A percentile compares a stretch with the other conserved stretches of the same genome.
Evolutionary conservation across 2,797 vertebrate genomes (phyloP).

Genomic region (Enteromius paludinosus): DNA sequence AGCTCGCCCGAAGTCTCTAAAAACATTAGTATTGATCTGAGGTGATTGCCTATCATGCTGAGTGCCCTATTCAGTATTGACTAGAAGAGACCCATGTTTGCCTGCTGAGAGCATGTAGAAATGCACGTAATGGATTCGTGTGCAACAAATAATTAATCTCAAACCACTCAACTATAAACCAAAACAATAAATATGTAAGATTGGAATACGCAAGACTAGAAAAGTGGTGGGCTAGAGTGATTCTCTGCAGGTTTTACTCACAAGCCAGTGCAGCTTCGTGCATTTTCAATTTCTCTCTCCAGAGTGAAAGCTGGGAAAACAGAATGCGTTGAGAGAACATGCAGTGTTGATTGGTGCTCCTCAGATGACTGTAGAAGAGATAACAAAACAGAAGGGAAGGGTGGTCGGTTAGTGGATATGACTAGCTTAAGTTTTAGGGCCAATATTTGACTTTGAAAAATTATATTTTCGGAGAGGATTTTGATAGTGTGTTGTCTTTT

Average conservation of each 20-base stretch:
- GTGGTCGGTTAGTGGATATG: not conserved
- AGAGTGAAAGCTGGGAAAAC: slow-evolving; percentile 20
- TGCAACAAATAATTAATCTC: slow-evolving; percentile 48
- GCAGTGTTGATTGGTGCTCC: slow-evolving; percentile 1
- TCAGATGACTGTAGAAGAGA: not conserved
- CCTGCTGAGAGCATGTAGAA: slow-evolving; percentile 48
- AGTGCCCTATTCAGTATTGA: slow-evolving; percentile 84
- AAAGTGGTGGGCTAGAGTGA: slow-evolving; percentile 34
- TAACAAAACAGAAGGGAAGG: not conserved
- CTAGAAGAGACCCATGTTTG: slow-evolving; percentile 70
- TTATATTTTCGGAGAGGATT: not conserved
- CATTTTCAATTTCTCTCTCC: slow-evolving; percentile 65
- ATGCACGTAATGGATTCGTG: slow-evolving; percentile 43
- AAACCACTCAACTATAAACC: slow-evolving; percentile 37
- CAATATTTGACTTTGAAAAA: not conserved
- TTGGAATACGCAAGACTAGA: not conserved
- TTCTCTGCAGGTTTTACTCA: slow-evolving; percentile 75
- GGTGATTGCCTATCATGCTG: slow-evolving; percentile 83
- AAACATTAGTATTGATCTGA: slow-evolving; percentile 83
- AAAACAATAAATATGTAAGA: slow-evolving; percentile 43
- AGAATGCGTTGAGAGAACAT: not conserved
- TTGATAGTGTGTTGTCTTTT: not conserved
- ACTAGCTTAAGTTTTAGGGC: not conserved
- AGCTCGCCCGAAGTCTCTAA: slow-evolving; percentile 68
- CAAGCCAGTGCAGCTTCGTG: slow-evolving; percentile 71